Conservation (phyloP, 2,113 vertebrate genomes). For the Alouatta palliata region DNA sequence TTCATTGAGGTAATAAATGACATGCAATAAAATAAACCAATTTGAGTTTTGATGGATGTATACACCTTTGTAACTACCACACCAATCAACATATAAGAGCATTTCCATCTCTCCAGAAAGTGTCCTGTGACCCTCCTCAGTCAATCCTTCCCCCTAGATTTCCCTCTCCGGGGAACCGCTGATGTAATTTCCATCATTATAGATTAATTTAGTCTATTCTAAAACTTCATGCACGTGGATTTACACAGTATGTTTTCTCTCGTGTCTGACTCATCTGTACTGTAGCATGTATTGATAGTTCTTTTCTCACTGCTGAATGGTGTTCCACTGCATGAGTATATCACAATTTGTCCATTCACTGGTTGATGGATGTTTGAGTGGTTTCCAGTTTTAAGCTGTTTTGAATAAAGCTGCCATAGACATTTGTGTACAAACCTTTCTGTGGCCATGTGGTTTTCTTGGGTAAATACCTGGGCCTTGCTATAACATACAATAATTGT, state of each 20-base stretch:
- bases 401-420: neutral
- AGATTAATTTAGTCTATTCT: neutral
- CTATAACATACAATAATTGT: neutral
- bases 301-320: neutral
- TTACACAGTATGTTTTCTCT: neutral
- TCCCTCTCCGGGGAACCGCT: neutral
- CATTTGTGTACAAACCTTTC: neutral
- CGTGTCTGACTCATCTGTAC: neutral
- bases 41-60: constrained; percentile 3
- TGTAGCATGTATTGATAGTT: neutral
- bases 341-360: neutral
- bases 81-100: neutral
- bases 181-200: neutral
- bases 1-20: neutral
- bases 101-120: neutral
- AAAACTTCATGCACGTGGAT: neutral
- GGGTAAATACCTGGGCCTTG: neutral
- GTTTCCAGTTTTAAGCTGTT: neutral
- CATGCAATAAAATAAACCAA: neutral
- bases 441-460: neutral
- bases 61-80: neutral
- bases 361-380: neutral
- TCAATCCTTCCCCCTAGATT: neutral
- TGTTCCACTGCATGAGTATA: neutral
- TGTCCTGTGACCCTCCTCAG: neutral